Evolutionary conservation across 2,113 vertebrate species (phyloP).

Genomic region (Anseranas semipalmata): DNA sequence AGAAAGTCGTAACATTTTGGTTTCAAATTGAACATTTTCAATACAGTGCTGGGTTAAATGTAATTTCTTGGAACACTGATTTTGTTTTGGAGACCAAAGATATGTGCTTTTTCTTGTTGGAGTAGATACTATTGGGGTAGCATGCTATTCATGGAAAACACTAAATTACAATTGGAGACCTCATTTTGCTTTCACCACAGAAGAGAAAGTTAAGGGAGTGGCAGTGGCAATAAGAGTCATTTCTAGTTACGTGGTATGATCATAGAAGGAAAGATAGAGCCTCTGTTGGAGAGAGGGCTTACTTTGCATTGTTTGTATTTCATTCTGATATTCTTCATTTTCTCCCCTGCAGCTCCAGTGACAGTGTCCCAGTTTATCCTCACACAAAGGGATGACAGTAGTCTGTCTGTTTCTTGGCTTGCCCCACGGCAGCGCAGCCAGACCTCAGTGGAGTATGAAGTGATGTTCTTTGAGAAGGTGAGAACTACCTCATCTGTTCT

Average conservation of each 20-base stretch:
- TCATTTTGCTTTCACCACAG: background rate
- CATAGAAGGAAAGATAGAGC: slow-evolving; percentile 3
- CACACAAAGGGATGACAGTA: slow-evolving; percentile 62
- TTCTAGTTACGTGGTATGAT: slow-evolving; percentile 37
- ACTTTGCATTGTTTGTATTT: background rate
- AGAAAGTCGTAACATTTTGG: background rate
- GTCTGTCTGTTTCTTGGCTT: slow-evolving; percentile 71
- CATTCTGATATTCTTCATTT: background rate
- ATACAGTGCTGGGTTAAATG: background rate
- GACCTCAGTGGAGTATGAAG: slow-evolving; percentile 64
- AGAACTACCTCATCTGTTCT: background rate
- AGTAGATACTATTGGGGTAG: background rate
- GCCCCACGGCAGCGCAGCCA: slow-evolving; percentile 57
- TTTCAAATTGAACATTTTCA: background rate
- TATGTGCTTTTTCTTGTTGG: background rate
- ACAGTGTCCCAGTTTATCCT: slow-evolving; percentile 25
- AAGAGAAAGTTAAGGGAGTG: slow-evolving; percentile 18
- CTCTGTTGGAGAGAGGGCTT: background rate
- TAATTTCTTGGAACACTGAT: background rate
- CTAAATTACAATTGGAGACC: background rate
- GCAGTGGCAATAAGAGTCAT: slow-evolving; percentile 8
- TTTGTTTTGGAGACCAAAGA: background rate
- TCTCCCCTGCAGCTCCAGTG: slow-evolving; percentile 46
- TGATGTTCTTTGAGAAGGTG: slow-evolving; percentile 75
- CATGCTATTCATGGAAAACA: background rate